Evolutionary conservation across 2,888 invertebrate species (phyloP), one percentile per base, ranked within the genome.

Genomic region (Carcina quercana): DNA sequence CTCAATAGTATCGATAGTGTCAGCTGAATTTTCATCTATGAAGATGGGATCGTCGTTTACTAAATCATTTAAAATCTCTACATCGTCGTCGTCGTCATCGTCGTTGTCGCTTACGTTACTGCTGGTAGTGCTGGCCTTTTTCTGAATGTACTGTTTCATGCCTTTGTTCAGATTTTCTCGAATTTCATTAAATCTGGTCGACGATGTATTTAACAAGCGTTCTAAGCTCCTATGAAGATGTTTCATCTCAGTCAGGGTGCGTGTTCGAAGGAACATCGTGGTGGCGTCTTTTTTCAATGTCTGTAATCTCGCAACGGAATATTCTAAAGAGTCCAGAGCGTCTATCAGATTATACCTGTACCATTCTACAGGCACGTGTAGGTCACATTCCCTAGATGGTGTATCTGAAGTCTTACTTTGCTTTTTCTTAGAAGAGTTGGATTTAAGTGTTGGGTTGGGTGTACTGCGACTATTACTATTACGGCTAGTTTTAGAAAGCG

Each of bases 301-400:
- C 17, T 80, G 66, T 28, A 88, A 60, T 20, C 86, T 76, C 11
- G 78, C 64, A 13, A 86, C 62, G 4, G 88, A 75, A 57, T 87
- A 87, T 38, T 86, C 85, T 30, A 87, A 71, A 15, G 87, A 80
- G 39, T 87, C 85, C 15, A 86, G 76, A 1, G 87, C 85, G 45
- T 87, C 85, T 28, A 86, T 59, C 15, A 87, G 68, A 40, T 87
- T 88, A 44, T 85, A 87, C 36, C 87, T 76, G 47, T 82, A 88
- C 88, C 88, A 88, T 52, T 88, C 87, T 28, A 84, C 66, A 10
- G 84, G 79, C 5, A 76, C 73, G 38, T 66, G 59, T 21, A 78
- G 43, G 49, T 82, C 76, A 37, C 62, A 62, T 25, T 66, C 53
- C 37, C 72, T 59, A 11, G 37, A 3, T 3, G 48, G 25, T 3